Conservation (phyloP, 2,113 vertebrate genomes). For the Romanogobio albipinnatus region DNA sequence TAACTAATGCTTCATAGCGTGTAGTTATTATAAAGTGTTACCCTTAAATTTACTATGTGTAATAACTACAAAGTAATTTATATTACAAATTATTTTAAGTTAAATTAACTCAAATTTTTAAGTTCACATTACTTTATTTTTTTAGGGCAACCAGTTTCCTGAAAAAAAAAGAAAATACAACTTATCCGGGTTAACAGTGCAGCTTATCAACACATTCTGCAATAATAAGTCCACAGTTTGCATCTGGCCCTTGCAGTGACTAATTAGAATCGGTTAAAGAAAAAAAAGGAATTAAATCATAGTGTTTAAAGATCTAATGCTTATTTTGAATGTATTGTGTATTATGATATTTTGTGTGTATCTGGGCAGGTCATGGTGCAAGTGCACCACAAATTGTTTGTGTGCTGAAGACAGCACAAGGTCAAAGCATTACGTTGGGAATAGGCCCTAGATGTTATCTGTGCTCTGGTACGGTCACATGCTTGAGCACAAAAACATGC, state of each 20-base stretch:
- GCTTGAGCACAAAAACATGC: background rate
- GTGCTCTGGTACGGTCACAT: slow-evolving; percentile 8
- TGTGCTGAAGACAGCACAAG: background rate
- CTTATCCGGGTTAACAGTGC: too few species aligned
- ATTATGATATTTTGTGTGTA: background rate
- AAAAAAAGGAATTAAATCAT: background rate
- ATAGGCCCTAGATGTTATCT: slow-evolving; percentile 18
- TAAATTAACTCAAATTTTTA: too few species aligned
- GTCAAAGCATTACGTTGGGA: background rate
- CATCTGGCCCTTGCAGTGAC: background rate
- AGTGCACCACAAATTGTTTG: background rate
- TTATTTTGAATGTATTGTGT: background rate
- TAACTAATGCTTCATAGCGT: too few species aligned
- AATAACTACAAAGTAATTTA: too few species aligned
- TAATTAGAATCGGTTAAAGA: background rate
- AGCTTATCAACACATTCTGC: background rate
- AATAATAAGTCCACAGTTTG: background rate
- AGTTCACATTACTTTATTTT: too few species aligned
- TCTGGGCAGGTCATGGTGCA: slow-evolving; percentile 7
- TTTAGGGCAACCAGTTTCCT: too few species aligned
- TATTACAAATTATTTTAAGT: too few species aligned
- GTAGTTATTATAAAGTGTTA: too few species aligned
- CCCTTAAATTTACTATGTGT: too few species aligned
- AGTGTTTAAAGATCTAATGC: background rate
- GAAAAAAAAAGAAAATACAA: too few species aligned